Evolutionary conservation across 2,888 invertebrate species (phyloP).

Genomic region (Hyppa rectilinea): DNA sequence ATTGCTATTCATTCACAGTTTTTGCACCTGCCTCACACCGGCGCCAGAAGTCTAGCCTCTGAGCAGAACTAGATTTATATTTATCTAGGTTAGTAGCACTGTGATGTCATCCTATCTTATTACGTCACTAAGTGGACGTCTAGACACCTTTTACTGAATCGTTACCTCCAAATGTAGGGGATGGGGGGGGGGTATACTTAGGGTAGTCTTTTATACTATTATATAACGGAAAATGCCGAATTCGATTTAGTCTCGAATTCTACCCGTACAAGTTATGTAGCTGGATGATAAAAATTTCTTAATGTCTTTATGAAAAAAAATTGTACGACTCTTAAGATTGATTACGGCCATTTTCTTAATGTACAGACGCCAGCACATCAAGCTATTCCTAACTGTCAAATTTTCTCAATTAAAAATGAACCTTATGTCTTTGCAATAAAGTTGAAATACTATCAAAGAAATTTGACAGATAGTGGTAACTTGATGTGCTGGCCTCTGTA

Average conservation of each 20-base stretch:
- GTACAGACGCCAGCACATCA: no score
- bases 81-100: conserved; percentile 33
- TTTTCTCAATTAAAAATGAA: no score
- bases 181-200: not conserved
- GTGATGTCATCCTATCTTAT: conserved; percentile 32
- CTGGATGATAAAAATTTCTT: not conserved
- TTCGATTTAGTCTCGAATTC: not conserved
- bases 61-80: conserved; percentile 8
- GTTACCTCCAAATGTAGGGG: not conserved
- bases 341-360: not conserved
- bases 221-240: no score
- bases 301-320: not conserved
- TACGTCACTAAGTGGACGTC: conserved; percentile 39
- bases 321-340: not conserved
- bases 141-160: conserved; percentile 2
- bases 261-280: not conserved
- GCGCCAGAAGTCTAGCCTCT: conserved; percentile 39
- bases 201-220: not conserved
- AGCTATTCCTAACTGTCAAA: no score
- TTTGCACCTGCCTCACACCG: not conserved
- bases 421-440: no score
- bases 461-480: no score
- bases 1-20: not conserved
- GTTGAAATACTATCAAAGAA: no score
- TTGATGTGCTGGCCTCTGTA: no score